Evolutionary conservation across 2,797 vertebrate species (phyloP), one percentile per base, ranked within the genome.

Genomic region (Dendrocincla fuliginosa): DNA sequence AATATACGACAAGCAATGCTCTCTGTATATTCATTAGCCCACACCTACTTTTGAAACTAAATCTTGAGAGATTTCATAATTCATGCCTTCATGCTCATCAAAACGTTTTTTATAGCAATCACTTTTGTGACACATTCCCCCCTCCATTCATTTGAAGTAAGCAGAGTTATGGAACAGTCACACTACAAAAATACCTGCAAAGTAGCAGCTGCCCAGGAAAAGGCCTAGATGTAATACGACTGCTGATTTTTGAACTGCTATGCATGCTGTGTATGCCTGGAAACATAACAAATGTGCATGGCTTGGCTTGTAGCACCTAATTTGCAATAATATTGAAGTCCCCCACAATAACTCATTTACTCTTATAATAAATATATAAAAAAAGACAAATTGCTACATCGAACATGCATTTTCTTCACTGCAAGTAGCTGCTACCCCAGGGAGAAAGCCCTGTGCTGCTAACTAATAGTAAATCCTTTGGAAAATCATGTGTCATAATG

Each of bases 331-430:
- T 98, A 98, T 98, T 98, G 98, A 98, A 98, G 98, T 98, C 97
- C 96, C 94, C 93, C 96, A 98, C 97, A 98, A 98, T 98, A 98
- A 97, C 97, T 98, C 98, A 98, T 98, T 98, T 98, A 98, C 98
- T 98, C 97, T 98, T 98, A 98, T 98, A 98, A 98, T 98, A 98
- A 98, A 98, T 98, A 98, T 98, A 98, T 98, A 97, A 98, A 98
- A 98, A 98, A 98, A 98, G 98, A 98, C 97, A 98, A 98, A 98
- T 98, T 97, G 97, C 98, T 98, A 97, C 97, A 98, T 97, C 97
- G 98, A 98, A 98, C 98, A 97, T 97, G 98, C 97, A 98, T 98
- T 98, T 98, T 98, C 98, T 97, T 98, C 98, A 97, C 98, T 97
- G 97, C 97, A 97, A 98, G 97, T 98, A 97, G 96, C 97, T 97